Evolutionary conservation across 2,888 invertebrate species (phyloP).

Genomic region (Eustalomyia histrio): DNA sequence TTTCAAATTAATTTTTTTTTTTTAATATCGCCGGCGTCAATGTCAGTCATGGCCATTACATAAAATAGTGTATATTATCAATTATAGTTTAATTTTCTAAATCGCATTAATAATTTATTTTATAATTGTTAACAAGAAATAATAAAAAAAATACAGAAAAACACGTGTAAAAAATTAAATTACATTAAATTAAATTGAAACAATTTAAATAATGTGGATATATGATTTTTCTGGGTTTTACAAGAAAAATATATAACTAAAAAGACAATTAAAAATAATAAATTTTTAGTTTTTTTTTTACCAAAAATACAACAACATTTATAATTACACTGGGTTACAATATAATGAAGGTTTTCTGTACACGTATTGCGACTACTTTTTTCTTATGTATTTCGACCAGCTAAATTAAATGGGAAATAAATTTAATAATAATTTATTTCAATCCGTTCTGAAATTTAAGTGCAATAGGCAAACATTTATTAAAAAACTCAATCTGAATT

Average conservation of each 20-base stretch:
- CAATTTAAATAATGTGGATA: conserved; percentile 30
- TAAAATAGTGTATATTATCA: conserved; percentile 37
- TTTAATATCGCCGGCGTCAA: conserved; percentile 54
- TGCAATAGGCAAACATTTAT: too few relatives aligned
- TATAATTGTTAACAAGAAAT: conserved; percentile 14
- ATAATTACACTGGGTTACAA: too few relatives aligned
- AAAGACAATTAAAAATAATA: too few relatives aligned
- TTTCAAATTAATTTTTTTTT: not conserved
- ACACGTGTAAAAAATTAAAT: conserved; percentile 41
- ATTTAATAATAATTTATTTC: too few relatives aligned
- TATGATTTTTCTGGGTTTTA: not conserved
- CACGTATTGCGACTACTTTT: too few relatives aligned
- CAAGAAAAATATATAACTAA: not conserved
- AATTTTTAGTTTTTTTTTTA: too few relatives aligned
- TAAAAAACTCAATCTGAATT: too few relatives aligned
- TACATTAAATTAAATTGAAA: not conserved
- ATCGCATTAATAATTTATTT: conserved; percentile 26
- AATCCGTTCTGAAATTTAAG: too few relatives aligned
- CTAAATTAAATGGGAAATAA: too few relatives aligned
- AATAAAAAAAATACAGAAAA: conserved; percentile 39
- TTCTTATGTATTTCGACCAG: too few relatives aligned
- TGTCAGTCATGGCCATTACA: conserved; percentile 54
- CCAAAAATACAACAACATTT: too few relatives aligned
- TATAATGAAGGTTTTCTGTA: too few relatives aligned
- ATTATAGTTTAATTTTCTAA: conserved; percentile 35